Base-by-base conservation (phyloP, 2,113 vertebrate species). In the Nematolebias whitei region DNA sequence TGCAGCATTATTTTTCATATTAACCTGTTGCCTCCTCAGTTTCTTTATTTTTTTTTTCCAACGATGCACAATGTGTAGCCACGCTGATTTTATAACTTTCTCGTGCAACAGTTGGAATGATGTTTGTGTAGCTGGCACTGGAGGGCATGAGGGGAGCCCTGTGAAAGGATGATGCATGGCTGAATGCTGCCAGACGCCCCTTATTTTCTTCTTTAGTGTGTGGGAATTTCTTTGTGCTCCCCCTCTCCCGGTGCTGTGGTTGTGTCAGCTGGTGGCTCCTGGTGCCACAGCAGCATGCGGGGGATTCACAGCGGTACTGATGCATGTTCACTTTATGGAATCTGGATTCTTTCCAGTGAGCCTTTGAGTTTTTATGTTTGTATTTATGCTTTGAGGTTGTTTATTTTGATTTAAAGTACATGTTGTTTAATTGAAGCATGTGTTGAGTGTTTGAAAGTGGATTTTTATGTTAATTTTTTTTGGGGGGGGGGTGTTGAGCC, bases 91-190 rank as follows among this genome's bases (percentile, higher is more conserved):
- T 74, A 53, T 49, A 69, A 59, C 53, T 78, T 72, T 61, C 54
- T 43, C 51, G 50, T 20, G 63, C 70, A 53, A 68, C 70, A 70
- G 64, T 78, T 79, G 80, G 63, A 85, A 85, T 79, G 86, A 85
- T 71, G 69, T 88, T 62, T 87, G 79, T 87, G 85, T 78, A 38
- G 72, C 56, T 53, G 60, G 79, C 84, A 84, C 79, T 52, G 61
- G 77, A 62, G 80, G 84, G 73, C 75, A 83, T 74, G 60, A 80
- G 85, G 74, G 79, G 80, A 82, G 72, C 81, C 54, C 77, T 69
- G 80, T 54, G 84, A 74, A 69, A 78, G 77, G 79, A 83, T 76
- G 74, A 85, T 87, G 89, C 88, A 91, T 91, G 89, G 80, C 85
- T 84, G 86, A 85, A 80, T 80, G 82, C 80, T 70, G 79, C 87